Percentiles rank a stretch among this genome's conserved stretches.
These are phyloP conservation scores for Pangasianodon hypophthalmus DNA, from an alignment of 2,113 vertebrate species.

Conservation along the genomic window DNA sequence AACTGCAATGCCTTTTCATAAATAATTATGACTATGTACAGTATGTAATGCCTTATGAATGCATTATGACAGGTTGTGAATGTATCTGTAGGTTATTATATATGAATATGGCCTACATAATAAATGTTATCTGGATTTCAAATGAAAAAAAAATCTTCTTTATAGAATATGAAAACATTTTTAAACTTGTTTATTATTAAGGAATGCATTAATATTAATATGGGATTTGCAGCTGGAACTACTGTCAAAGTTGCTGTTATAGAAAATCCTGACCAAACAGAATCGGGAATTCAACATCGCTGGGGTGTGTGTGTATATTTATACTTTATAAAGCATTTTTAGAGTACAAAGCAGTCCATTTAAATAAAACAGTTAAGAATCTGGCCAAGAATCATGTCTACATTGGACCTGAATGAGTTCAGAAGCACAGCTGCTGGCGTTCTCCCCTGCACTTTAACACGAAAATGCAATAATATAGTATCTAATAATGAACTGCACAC, in stretches of 20 bases:
- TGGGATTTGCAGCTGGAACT: not conserved
- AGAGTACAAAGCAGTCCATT: not conserved
- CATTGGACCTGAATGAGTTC: not conserved
- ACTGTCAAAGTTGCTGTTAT: not conserved
- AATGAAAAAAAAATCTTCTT: too few relatives aligned
- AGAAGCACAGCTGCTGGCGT: slow-evolving; percentile 16
- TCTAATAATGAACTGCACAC: slow-evolving; percentile 40
- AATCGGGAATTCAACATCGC: not conserved
- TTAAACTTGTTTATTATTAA: not conserved
- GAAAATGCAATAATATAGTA: slow-evolving; percentile 47
- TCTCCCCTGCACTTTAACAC: not conserved
- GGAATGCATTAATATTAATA: not conserved
- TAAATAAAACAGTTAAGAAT: not conserved
- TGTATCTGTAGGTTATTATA: not conserved
- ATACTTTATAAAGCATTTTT: not conserved
- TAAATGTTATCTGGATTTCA: not conserved
- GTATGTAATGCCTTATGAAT: not conserved
- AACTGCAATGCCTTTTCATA: not conserved
- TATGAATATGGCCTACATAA: not conserved
- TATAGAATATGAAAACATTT: too few relatives aligned
- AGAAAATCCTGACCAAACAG: not conserved
- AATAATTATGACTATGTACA: not conserved
- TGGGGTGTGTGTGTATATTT: not conserved
- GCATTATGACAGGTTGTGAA: not conserved
- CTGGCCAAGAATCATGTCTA: not conserved